Evolutionary conservation across 1,140 invertebrate genomes (phyloP).

Genomic region (Caligus rogercresseyi): DNA sequence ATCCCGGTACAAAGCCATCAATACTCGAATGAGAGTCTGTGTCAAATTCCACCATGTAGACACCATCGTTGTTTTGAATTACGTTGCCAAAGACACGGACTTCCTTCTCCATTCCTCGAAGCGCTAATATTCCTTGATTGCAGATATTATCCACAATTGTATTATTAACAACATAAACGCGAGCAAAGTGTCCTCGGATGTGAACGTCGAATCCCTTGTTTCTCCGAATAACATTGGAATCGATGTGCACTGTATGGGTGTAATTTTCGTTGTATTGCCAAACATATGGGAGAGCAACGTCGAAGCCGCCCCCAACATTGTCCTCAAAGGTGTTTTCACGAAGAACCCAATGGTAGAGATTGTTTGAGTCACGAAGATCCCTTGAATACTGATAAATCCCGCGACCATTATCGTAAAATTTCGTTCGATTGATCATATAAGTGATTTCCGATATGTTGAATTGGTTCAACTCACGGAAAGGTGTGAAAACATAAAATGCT

Average conservation of each 20-base stretch:
- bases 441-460: conserved; percentile 66
- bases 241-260: conserved; percentile 66
- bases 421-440: conserved; percentile 61
- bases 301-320: conserved; percentile 62
- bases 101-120: conserved; percentile 92
- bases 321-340: conserved; percentile 69
- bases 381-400: conserved; percentile 64
- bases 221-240: conserved; percentile 63
- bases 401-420: conserved; percentile 62
- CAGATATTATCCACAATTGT: conserved; percentile 69
- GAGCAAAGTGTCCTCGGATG: conserved; percentile 71
- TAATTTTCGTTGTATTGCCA: conserved; percentile 90
- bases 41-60: conserved; percentile 70
- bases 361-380: conserved; percentile 75
- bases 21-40: conserved; percentile 85
- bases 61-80: conserved; percentile 60
- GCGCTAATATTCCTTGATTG: conserved; percentile 54
- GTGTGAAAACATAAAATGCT: conserved; percentile 59
- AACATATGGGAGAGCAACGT: conserved; percentile 69
- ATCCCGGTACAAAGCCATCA: conserved; percentile 55
- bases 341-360: conserved; percentile 79
- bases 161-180: conserved; percentile 54
- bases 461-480: conserved; percentile 57
- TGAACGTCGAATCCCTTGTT: conserved; percentile 69
- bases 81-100: conserved; percentile 50